Conservation (phyloP, 2,797 vertebrate species). For the Cyprinella venusta region DNA sequence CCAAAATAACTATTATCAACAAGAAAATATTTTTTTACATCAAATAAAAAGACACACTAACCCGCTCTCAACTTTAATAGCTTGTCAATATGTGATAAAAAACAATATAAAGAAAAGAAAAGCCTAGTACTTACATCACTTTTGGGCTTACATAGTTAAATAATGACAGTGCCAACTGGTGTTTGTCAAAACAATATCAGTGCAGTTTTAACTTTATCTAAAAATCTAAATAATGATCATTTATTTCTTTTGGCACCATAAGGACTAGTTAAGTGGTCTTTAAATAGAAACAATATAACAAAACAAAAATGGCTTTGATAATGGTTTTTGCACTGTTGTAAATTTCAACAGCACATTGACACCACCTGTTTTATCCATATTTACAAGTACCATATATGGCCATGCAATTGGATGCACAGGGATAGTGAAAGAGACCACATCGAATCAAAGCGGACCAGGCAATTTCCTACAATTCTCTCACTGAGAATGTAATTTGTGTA, state of each 20-base stretch:
- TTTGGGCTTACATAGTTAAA: constrained; percentile 1
- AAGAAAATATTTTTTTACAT: too few species aligned
- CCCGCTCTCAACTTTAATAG: background rate
- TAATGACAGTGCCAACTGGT: constrained; percentile 43
- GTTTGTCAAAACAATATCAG: constrained; percentile 42
- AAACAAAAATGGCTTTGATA: constrained; percentile 1
- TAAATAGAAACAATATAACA: constrained; percentile 37
- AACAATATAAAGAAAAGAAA: background rate
- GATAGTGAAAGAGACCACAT: background rate
- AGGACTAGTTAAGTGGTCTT: constrained; percentile 1
- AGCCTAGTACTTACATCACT: background rate
- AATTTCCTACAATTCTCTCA: background rate
- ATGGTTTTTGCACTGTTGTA: background rate
- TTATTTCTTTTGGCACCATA: constrained; percentile 26
- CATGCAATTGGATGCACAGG: background rate
- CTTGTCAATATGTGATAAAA: constrained; percentile 1
- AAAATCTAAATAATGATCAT: background rate
- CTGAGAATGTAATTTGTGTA: background rate
- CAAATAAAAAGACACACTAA: too few species aligned
- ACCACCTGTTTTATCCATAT: constrained; percentile 5
- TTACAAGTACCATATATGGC: background rate
- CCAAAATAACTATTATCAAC: too few species aligned
- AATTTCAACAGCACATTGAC: background rate
- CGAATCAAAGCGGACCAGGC: background rate
- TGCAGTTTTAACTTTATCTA: constrained; percentile 10